A percentile compares a stretch with the other conserved stretches of the same genome.
Conservation (phyloP, 2,113 vertebrate species). For the Tyrannus savana region DNA sequence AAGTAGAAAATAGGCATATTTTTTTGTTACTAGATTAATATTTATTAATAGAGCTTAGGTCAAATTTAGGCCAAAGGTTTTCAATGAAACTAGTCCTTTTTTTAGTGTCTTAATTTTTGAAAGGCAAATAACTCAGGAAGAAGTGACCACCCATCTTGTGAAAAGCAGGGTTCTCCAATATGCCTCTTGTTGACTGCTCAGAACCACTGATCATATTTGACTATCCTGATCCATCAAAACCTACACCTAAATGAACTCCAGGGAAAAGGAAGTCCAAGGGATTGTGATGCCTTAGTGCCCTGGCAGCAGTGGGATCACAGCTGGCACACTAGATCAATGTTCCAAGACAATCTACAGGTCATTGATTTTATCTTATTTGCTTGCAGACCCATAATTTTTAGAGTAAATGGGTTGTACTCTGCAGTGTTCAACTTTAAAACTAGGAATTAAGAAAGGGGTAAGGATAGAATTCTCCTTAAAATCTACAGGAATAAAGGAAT, state of each 20-base stretch:
- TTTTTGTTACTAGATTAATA: background rate
- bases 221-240: background rate
- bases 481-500: background rate
- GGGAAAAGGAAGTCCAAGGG: background rate
- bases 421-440: background rate
- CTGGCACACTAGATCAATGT: background rate
- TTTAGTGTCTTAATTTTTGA: background rate
- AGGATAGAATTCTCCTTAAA: background rate
- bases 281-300: background rate
- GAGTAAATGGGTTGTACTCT: background rate
- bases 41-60: background rate
- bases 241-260: background rate
- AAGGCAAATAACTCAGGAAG: background rate
- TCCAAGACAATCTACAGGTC: background rate
- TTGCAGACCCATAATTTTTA: background rate
- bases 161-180: background rate
- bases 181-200: background rate
- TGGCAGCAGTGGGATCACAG: background rate
- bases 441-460: background rate
- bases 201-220: background rate
- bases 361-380: background rate
- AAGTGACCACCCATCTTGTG: background rate
- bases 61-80: background rate
- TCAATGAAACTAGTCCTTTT: background rate
- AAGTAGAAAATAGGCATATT: background rate